Conservation (phyloP, 2,797 vertebrate genomes). For the Taeniopygia guttata region DNA sequence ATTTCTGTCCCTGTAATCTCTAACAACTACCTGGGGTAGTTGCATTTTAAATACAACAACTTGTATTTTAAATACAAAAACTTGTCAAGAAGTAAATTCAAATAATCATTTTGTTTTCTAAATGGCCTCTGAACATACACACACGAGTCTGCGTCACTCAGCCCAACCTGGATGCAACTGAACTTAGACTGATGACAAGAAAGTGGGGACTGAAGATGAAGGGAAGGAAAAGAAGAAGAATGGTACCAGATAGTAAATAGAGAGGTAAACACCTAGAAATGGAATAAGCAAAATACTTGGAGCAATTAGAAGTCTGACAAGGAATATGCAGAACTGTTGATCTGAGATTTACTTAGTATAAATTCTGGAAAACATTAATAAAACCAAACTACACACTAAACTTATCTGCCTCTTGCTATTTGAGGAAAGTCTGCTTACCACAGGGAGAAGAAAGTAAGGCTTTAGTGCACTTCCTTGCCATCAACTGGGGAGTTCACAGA, state of each 20-base stretch:
- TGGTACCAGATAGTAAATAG: neutral
- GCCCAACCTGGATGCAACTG: neutral
- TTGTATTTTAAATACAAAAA: neutral
- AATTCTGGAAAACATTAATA: neutral
- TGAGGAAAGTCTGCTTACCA: neutral
- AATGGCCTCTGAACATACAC: neutral
- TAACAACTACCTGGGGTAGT: neutral
- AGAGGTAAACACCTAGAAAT: neutral
- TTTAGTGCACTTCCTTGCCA: neutral
- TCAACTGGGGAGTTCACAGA: neutral
- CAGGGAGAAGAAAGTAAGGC: neutral
- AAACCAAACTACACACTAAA: neutral
- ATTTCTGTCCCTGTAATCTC: neutral
- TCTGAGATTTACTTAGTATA: neutral
- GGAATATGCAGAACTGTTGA: neutral
- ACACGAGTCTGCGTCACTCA: neutral
- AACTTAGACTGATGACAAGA: constrained; percentile 23
- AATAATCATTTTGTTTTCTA: neutral
- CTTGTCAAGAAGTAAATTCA: neutral
- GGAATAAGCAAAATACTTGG: neutral
- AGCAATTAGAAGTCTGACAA: neutral
- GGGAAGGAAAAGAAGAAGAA: neutral
- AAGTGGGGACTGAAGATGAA: neutral
- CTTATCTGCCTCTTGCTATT: neutral
- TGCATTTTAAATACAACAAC: neutral